A percentile compares a stretch with the other conserved stretches of the same genome.
These are phyloP conservation scores for Stegana nigrithorax DNA, from an alignment of 2,888 invertebrate genomes.

Conservation along the genomic window DNA sequence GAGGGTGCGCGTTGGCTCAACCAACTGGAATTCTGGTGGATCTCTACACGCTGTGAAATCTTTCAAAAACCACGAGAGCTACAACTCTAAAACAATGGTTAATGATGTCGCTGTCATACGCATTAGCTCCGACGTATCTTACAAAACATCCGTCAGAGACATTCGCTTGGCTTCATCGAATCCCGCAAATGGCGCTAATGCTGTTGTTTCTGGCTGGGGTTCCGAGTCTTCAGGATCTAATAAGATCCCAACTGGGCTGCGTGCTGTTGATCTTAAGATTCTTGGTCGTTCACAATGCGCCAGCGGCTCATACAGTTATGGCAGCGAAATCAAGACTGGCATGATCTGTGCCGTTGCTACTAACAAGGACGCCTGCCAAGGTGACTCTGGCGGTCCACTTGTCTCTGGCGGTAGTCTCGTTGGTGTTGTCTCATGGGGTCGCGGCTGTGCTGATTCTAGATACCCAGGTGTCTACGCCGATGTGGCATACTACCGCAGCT, in stretches of 20 bases:
- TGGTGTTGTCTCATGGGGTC: slow-evolving; percentile 63
- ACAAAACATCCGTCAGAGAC: slow-evolving; percentile 62
- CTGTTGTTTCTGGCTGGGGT: slow-evolving; percentile 47
- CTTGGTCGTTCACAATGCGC: slow-evolving; percentile 67
- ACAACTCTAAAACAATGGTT: slow-evolving; percentile 68
- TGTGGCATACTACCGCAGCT: slow-evolving; percentile 44
- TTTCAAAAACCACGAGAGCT: slow-evolving; percentile 66
- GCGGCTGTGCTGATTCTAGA: slow-evolving; percentile 43
- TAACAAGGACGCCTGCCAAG: slow-evolving; percentile 57
- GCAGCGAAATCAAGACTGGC: slow-evolving; percentile 30
- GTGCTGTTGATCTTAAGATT: slow-evolving; percentile 65
- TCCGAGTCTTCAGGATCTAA: slow-evolving; percentile 44
- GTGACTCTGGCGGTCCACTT: slow-evolving; percentile 64
- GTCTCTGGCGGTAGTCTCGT: slow-evolving; percentile 43
- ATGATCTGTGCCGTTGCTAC: slow-evolving; percentile 54
- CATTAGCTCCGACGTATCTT: slow-evolving; percentile 68
- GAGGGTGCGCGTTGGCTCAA: slow-evolving; percentile 41
- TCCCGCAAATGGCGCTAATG: slow-evolving; percentile 36
- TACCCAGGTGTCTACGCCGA: slow-evolving; percentile 60
- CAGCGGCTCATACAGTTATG: slow-evolving; percentile 65
- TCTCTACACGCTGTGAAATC: slow-evolving; percentile 57
- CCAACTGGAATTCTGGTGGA: slow-evolving; percentile 57
- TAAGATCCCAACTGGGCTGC: slow-evolving; percentile 62
- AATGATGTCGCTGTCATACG: slow-evolving; percentile 72
- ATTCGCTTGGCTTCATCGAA: slow-evolving; percentile 65